Evolutionary conservation across 2,888 invertebrate genomes (phyloP), one percentile per base, ranked within the genome.

Genomic region (Volucella inflata): DNA sequence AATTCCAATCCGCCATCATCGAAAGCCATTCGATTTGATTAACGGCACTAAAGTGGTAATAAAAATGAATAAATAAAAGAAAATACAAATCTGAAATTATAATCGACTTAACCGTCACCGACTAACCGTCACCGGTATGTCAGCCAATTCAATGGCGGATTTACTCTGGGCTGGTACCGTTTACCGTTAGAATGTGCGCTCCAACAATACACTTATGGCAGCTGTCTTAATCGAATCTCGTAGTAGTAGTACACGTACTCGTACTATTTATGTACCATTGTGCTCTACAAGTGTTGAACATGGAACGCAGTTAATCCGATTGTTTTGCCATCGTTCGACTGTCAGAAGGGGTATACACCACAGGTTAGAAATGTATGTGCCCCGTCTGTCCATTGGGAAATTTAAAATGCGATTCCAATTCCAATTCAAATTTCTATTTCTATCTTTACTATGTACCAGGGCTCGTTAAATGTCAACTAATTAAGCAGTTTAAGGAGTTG

Each of bases 141-240:
- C 16, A 74, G 70, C 75, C 74, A 83, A 74, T 79, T 75, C 74
- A 42, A 74, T 79, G 64, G 59, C 74, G 79, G 74, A 84, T 75
- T 65, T 42, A 65, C 30, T 55, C 36, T 55, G 40, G 53, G n/a
- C 55, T 46, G 44, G 50, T 50, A 74, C 72, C 50, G 60, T 72
- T 70, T 50, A 74, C 72, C 57, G 60, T 72, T 70, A 77, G 55
- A 65, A 30, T 64, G 46, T 14, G 40, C 51, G 14, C 14, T 14
- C 57, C 36, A 30, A n/a, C 48, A 64, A 53, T 48, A 57, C 48
- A 30, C 48, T 51, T 75, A 48, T 53, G 65, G 17, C 78, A 55
- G 78, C 55, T 67, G 67, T 71, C 62, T 72, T 44, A 48, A 51
- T 48, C 30, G 71, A 71, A 76, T 82, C 53, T 17, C n/a, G n/a